Evolutionary conservation across 2,113 vertebrate species (phyloP).

Genomic region (Hypomesus transpacificus): DNA sequence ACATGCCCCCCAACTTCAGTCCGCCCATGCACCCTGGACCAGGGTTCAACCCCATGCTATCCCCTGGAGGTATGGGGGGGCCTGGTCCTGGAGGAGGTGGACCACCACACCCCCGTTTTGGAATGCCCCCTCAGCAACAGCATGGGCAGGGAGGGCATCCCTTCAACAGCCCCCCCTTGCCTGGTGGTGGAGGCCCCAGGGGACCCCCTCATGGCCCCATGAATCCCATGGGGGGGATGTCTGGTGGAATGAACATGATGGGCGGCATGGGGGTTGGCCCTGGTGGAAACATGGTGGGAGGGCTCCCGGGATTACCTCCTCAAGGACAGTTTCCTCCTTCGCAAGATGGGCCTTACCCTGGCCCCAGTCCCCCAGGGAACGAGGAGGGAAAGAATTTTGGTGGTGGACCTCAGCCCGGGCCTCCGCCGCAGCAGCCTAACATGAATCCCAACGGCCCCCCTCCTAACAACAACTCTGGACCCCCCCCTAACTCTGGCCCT

Average conservation of each 20-base stretch:
- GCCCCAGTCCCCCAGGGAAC: constrained; percentile 71
- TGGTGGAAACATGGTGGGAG: constrained; percentile 75
- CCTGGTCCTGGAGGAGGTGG: constrained; percentile 70
- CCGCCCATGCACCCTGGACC: constrained; percentile 85
- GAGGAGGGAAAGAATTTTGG: constrained; percentile 76
- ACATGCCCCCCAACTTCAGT: constrained; percentile 89
- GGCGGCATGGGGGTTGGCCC: constrained; percentile 71
- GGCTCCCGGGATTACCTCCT: constrained; percentile 79
- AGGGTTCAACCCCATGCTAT: constrained; percentile 92
- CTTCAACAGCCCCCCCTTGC: constrained; percentile 75
- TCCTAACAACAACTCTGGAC: constrained; percentile 74
- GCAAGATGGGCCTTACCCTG: constrained; percentile 75
- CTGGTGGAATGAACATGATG: constrained; percentile 76
- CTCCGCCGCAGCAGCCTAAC: constrained; percentile 72
- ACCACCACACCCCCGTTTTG: constrained; percentile 74
- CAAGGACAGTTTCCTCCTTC: constrained; percentile 86
- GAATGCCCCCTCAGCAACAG: constrained; percentile 74
- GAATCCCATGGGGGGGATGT: constrained; percentile 74
- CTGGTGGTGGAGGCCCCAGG: constrained; percentile 72
- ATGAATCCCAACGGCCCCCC: constrained; percentile 77
- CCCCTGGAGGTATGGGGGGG: constrained; percentile 76
- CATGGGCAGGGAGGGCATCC: constrained; percentile 77
- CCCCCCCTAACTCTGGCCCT: constrained; percentile 76
- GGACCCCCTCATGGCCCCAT: constrained; percentile 70
- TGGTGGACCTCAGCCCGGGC: constrained; percentile 61